These are phyloP conservation scores for Bombus confusus DNA, from an alignment of 1,140 invertebrate species.

Conservation along the genomic window DNA sequence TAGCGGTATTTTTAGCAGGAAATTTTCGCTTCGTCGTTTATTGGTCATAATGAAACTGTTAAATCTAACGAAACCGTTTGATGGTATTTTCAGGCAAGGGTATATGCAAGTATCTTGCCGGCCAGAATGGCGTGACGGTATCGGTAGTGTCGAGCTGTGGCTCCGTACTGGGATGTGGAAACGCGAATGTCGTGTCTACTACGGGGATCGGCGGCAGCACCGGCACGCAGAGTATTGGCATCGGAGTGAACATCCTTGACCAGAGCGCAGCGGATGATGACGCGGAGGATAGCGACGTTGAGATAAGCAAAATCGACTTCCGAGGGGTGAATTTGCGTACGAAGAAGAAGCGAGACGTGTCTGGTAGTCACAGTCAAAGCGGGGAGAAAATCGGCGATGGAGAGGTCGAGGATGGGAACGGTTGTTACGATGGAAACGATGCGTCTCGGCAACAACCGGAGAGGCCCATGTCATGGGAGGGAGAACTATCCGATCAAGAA, in stretches of 20 bases:
- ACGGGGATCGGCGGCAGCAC: slow-evolving; percentile 53
- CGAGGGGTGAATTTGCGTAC: slow-evolving; percentile 83
- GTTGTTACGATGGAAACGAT: slow-evolving; percentile 74
- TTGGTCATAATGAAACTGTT: neutral
- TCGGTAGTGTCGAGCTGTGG: slow-evolving; percentile 80
- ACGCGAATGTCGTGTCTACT: slow-evolving; percentile 40
- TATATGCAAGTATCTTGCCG: slow-evolving; percentile 79
- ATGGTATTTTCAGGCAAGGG: slow-evolving; percentile 73
- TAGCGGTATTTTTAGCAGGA: no score
- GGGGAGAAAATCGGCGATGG: slow-evolving; percentile 61
- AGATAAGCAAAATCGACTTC: slow-evolving; percentile 84
- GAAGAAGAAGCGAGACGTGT: slow-evolving; percentile 81
- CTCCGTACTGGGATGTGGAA: slow-evolving; percentile 60
- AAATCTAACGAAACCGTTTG: neutral
- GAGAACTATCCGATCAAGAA: slow-evolving; percentile 91
- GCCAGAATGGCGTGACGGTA: slow-evolving; percentile 81
- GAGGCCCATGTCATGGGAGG: slow-evolving; percentile 95
- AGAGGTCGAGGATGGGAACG: slow-evolving; percentile 64
- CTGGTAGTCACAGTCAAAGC: slow-evolving; percentile 61
- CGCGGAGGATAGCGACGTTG: slow-evolving; percentile 83
- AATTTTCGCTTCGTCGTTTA: no score
- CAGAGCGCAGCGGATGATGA: slow-evolving; percentile 74
- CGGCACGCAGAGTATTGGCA: slow-evolving; percentile 65
- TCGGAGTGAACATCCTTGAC: slow-evolving; percentile 49
- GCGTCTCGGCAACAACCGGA: slow-evolving; percentile 79